These are phyloP conservation scores for Etheostoma spectabile DNA, from an alignment of 2,113 vertebrate genomes.

Conservation along the genomic window DNA sequence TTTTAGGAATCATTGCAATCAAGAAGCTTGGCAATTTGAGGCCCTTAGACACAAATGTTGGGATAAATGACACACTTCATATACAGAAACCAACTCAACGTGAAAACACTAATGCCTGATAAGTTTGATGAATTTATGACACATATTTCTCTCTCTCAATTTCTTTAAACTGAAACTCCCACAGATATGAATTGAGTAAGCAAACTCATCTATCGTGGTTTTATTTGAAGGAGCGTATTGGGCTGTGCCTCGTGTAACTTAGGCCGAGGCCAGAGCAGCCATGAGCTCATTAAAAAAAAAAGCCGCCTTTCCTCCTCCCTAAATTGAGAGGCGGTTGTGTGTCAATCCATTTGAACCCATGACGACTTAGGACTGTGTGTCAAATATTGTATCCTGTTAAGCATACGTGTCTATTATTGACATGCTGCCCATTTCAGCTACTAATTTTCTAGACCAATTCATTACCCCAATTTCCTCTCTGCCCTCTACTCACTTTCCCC, in stretches of 20 bases:
- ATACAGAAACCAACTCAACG: neutral
- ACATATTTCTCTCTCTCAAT: neutral
- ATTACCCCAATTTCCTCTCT: slow-evolving; percentile 69
- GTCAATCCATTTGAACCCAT: neutral
- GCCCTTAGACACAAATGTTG: neutral
- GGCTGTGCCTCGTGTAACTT: slow-evolving; percentile 10
- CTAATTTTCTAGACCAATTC: slow-evolving; percentile 40
- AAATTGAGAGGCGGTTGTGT: neutral
- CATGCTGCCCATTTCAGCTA: slow-evolving; percentile 2
- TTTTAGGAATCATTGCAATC: neutral
- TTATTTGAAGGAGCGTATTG: slow-evolving; percentile 13
- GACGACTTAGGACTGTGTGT: neutral
- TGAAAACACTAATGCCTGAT: neutral
- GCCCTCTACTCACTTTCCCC: slow-evolving; percentile 17
- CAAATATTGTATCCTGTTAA: neutral
- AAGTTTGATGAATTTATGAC: neutral
- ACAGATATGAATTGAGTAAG: slow-evolving; percentile 30
- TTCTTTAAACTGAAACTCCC: too few species aligned
- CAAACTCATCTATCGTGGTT: neutral
- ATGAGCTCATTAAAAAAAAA: neutral
- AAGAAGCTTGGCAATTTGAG: neutral
- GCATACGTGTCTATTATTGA: slow-evolving; percentile 21
- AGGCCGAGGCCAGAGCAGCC: slow-evolving; percentile 15
- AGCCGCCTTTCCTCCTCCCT: neutral
- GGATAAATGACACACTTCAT: neutral